phyloP scores from a whole-genome alignment of 2,888 invertebrate species.

The Ariolimax columbianus region DNA sequence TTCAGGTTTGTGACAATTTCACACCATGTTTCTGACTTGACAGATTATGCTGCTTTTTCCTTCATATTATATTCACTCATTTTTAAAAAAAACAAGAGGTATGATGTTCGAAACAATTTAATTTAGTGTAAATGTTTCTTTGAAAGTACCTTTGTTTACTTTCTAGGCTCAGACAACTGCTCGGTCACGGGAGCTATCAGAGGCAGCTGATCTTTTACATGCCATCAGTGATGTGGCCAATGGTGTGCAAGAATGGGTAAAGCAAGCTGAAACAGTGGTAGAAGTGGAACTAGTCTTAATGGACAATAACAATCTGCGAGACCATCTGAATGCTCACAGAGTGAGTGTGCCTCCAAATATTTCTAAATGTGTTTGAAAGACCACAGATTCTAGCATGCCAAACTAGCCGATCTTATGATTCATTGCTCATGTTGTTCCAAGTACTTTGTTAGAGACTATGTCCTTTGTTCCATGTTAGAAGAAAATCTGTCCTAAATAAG shows the following conservation, averaged over 20 bases:
- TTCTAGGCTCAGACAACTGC: constrained; percentile 64
- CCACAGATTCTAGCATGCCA: too few relatives aligned
- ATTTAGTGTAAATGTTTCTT: not conserved
- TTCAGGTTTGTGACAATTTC: constrained; percentile 55
- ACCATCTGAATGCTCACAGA: constrained; percentile 65
- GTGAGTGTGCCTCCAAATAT: constrained; percentile 55
- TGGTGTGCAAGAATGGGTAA: constrained; percentile 64
- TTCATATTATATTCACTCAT: not conserved
- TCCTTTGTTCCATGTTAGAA: too few relatives aligned
- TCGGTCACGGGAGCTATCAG: constrained; percentile 65
- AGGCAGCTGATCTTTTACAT: constrained; percentile 65
- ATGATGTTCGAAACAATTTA: too few relatives aligned
- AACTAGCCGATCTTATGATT: too few relatives aligned
- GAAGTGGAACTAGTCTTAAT: constrained; percentile 61
- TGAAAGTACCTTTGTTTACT: not conserved
- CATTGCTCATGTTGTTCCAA: too few relatives aligned
- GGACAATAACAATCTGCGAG: constrained; percentile 64
- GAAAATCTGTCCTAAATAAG: too few relatives aligned
- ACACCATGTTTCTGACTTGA: not conserved
- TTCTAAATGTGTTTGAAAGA: too few relatives aligned
- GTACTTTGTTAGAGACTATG: too few relatives aligned
- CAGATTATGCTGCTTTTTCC: not conserved
- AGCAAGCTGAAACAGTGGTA: constrained; percentile 61
- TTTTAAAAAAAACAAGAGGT: not conserved
- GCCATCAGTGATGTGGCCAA: constrained; percentile 65